Evolutionary conservation across 1,140 invertebrate species (phyloP).

Genomic region (Berghia stephanieae): DNA sequence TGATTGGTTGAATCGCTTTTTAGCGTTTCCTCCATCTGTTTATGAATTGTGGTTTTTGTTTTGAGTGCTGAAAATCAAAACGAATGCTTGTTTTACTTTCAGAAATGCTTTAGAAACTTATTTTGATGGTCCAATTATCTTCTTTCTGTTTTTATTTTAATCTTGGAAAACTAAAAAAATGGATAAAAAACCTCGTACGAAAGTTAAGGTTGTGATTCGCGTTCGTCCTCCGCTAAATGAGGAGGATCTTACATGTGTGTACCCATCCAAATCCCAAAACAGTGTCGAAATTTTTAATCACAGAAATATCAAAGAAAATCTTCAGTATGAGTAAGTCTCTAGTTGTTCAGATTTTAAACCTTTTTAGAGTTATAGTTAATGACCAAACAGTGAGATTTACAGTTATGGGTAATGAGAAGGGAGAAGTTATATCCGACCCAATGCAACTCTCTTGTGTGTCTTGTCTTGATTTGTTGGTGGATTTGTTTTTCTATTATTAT

Average conservation of each 20-base stretch:
- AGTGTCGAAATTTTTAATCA: constrained; percentile 59
- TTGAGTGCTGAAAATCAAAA: background rate
- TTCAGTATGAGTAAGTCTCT: constrained; percentile 60
- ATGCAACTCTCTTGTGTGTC: no score
- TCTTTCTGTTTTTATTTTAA: background rate
- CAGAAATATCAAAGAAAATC: constrained; percentile 56
- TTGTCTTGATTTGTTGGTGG: no score
- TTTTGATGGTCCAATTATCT: background rate
- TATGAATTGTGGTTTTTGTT: background rate
- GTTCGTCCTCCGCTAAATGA: constrained; percentile 46
- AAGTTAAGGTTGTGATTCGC: constrained; percentile 55
- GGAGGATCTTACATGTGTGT: constrained; percentile 50
- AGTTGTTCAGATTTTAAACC: no score
- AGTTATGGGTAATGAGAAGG: no score
- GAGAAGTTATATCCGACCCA: no score
- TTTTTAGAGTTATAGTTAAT: no score
- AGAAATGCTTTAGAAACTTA: background rate
- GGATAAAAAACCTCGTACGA: constrained; percentile 12
- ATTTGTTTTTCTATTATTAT: no score
- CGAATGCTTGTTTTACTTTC: background rate
- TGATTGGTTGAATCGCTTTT: background rate
- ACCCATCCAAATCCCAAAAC: constrained; percentile 33
- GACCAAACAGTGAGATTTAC: no score
- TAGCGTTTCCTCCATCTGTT: background rate
- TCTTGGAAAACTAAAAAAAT: background rate